phyloP scores from a whole-genome alignment of 2,113 vertebrate species.

The Setophaga kirtlandii region DNA sequence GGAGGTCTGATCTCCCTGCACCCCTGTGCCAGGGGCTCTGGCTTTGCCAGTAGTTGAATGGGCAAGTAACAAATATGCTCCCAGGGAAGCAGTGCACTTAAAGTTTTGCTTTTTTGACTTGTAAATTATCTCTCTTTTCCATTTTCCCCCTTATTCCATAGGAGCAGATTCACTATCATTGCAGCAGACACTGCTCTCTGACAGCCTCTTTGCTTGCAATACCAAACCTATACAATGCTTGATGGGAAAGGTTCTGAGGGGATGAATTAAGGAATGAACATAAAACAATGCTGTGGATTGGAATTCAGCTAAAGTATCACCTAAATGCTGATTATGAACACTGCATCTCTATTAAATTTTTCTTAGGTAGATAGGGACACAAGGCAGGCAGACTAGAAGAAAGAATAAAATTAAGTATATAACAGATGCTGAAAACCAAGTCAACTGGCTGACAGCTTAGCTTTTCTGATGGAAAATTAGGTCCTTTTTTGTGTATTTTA shows the following conservation, averaged over 20 bases:
- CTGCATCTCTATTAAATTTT: background rate
- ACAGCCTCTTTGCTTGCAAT: background rate
- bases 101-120: background rate
- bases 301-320: background rate
- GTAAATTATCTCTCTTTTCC: background rate
- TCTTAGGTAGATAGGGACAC: background rate
- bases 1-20: background rate
- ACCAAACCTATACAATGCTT: background rate
- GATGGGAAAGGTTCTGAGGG: background rate
- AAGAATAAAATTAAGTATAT: background rate
- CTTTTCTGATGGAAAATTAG: background rate
- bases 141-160: background rate
- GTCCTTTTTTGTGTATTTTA: background rate
- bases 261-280: background rate
- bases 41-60: background rate
- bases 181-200: background rate
- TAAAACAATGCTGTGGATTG: background rate
- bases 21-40: background rate
- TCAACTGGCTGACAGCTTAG: background rate
- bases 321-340: background rate
- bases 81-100: background rate
- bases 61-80: background rate
- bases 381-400: background rate
- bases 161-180: background rate
- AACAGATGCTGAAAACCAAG: background rate